A percentile compares a stretch with the other conserved stretches of the same genome.
Evolutionary conservation across 2,888 invertebrate species (phyloP).

Genomic region (Conus canariensis): DNA sequence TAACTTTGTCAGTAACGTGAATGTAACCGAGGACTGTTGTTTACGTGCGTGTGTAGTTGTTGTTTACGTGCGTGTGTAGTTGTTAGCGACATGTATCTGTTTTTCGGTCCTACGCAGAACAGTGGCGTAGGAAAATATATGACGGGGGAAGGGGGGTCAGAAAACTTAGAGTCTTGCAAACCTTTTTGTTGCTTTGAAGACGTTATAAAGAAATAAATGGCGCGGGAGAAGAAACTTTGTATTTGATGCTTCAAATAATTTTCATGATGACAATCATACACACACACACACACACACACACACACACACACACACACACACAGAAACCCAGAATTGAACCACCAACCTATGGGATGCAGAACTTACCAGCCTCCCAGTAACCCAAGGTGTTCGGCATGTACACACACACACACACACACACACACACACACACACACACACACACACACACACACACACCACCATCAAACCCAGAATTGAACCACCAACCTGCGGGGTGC

Average conservation of each 20-base stretch:
- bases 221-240: too few species aligned
- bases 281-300: not conserved
- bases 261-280: not conserved
- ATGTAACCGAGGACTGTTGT: too few species aligned
- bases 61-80: not conserved
- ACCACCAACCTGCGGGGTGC: slow-evolving; percentile 4
- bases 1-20: too few species aligned
- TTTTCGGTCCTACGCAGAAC: too few species aligned
- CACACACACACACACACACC: slow-evolving; percentile 8
- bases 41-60: not conserved
- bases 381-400: slow-evolving; percentile 95
- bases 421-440: not conserved
- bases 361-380: slow-evolving; percentile 88
- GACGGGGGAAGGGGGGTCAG: too few species aligned
- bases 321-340: not conserved
- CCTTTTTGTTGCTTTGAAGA: too few species aligned
- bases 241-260: too few species aligned
- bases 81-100: not conserved
- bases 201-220: too few species aligned
- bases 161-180: too few species aligned
- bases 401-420: slow-evolving; percentile 41
- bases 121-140: too few species aligned
- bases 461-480: not conserved
- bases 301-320: not conserved
- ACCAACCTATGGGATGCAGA: slow-evolving; percentile 65